Percentiles rank a stretch among this genome's conserved stretches.
Conservation (phyloP, 2,797 vertebrate species). For the Gymnothorax reevesii region DNA sequence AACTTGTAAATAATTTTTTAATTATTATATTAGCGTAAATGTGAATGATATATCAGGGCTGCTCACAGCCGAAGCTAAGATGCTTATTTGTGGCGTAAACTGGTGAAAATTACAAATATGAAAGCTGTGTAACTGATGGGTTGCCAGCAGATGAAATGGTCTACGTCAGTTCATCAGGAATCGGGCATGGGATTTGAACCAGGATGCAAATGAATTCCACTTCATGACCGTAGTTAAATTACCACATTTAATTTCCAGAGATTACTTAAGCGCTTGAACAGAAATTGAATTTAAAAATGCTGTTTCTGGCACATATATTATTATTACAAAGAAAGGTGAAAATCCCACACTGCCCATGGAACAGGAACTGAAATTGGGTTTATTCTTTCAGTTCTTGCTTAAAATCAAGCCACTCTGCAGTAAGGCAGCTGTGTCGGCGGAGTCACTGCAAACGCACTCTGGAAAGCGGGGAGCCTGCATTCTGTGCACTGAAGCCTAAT, state of each 20-base stretch:
- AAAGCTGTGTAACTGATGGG: background rate
- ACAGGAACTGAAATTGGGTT: background rate
- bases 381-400: background rate
- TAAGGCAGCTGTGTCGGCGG: background rate
- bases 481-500: background rate
- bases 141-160: background rate
- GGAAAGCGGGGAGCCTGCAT: background rate
- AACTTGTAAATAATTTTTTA: background rate
- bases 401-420: background rate
- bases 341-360: background rate
- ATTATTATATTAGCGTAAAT: background rate
- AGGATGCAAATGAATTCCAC: background rate
- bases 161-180: background rate
- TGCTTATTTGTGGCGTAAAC: background rate
- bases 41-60: background rate
- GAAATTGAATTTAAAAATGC: background rate
- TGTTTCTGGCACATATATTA: background rate
- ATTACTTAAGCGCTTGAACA: background rate
- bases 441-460: background rate
- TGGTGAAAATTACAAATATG: background rate
- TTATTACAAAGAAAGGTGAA: background rate
- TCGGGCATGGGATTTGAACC: background rate
- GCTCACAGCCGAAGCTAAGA: background rate
- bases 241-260: background rate
- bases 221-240: background rate